Evolutionary conservation across 2,113 vertebrate genomes (phyloP).

Genomic region (Arvicanthis niloticus): DNA sequence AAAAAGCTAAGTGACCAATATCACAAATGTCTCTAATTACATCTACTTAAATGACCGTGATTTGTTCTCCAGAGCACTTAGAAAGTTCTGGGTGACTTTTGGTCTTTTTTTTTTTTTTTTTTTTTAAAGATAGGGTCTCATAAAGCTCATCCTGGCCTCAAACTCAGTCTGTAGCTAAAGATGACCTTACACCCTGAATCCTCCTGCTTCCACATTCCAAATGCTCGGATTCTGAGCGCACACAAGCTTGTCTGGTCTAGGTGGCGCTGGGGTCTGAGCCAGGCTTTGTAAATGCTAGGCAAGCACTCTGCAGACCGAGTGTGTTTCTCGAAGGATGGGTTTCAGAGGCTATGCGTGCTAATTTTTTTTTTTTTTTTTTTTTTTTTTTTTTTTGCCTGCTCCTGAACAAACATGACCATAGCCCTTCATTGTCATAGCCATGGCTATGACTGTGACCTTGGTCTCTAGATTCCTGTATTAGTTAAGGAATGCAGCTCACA

Average conservation of each 20-base stretch:
- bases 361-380: not conserved
- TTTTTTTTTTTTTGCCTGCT: not conserved
- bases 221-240: not conserved
- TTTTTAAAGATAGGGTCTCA: not conserved
- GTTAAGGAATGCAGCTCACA: not conserved
- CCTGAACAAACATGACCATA: not conserved
- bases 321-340: not conserved
- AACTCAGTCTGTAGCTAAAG: not conserved
- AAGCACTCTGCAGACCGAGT: not conserved
- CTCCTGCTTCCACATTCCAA: not conserved
- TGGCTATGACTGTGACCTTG: not conserved
- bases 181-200: too few species aligned
- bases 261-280: not conserved
- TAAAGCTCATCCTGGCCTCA: not conserved
- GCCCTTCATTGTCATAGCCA: not conserved
- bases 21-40: not conserved
- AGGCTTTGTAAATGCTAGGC: not conserved
- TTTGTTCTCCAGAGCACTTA: not conserved
- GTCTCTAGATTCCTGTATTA: not conserved
- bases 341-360: not conserved
- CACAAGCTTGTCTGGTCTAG: too few species aligned
- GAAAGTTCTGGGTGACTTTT: not conserved
- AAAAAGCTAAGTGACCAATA: too few species aligned
- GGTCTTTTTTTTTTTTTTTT: not conserved
- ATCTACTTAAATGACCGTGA: not conserved